These are phyloP conservation scores for Leucania comma DNA, from an alignment of 2,888 invertebrate species.

Conservation along the genomic window DNA sequence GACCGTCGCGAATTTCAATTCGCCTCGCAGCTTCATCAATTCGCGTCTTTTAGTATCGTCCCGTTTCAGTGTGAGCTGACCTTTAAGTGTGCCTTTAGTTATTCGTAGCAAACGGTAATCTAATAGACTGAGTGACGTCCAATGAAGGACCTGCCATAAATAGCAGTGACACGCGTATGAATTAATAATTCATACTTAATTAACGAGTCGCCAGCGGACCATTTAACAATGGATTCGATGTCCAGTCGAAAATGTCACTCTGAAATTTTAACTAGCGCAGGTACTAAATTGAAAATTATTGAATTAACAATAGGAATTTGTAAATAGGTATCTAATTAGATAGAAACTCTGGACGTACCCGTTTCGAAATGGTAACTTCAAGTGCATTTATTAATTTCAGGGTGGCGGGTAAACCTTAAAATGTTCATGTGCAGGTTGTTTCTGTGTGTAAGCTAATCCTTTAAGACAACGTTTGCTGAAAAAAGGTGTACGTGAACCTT, in stretches of 20 bases:
- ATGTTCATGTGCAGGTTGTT: no score
- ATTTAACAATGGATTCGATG: slow-evolving; percentile 40
- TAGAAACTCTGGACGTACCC: no score
- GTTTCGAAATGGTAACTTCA: no score
- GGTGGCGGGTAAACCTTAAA: no score
- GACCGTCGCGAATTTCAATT: no score
- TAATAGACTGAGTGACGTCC: slow-evolving; percentile 56
- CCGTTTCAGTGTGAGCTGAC: slow-evolving; percentile 36
- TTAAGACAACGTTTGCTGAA: no score
- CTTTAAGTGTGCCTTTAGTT: neutral
- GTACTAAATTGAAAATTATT: neutral
- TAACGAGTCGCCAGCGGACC: slow-evolving; percentile 18
- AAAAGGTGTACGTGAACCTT: no score
- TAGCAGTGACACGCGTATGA: slow-evolving; percentile 47
- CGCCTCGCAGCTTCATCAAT: no score
- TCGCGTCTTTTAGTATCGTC: neutral
- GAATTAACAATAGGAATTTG: neutral
- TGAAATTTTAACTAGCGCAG: slow-evolving; percentile 4
- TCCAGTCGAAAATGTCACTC: slow-evolving; percentile 4
- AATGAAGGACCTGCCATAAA: slow-evolving; percentile 36
- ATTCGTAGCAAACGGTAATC: slow-evolving; percentile 54
- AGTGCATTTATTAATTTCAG: no score
- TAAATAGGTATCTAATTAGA: neutral
- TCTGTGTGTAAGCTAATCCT: no score
- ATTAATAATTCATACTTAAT: slow-evolving; percentile 55